These are phyloP conservation scores for Falco concolor DNA, from an alignment of 2,797 vertebrate genomes.

Conservation along the genomic window DNA sequence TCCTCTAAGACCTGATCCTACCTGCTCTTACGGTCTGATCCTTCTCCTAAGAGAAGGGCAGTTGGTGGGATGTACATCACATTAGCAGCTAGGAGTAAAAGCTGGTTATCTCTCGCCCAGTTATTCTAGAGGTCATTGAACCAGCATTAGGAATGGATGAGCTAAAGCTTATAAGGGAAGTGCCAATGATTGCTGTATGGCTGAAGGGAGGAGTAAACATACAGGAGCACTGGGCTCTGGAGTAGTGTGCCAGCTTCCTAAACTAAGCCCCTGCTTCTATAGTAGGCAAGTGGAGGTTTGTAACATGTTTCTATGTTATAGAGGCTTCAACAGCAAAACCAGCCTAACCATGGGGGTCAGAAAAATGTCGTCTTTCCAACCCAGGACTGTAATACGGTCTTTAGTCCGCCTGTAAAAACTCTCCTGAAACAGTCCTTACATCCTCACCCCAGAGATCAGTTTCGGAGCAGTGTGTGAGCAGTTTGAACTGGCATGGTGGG, in stretches of 20 bases:
- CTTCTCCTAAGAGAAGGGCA: constrained; percentile 20
- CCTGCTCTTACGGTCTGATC: constrained; percentile 7
- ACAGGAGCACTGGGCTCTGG: background rate
- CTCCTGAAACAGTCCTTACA: background rate
- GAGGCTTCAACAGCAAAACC: background rate
- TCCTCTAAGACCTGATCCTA: constrained; percentile 26
- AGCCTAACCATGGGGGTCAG: background rate
- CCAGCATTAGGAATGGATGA: constrained; percentile 11
- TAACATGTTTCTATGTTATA: background rate
- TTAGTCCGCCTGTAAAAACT: background rate
- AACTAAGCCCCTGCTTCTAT: background rate
- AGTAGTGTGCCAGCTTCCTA: background rate
- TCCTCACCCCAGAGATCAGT: background rate
- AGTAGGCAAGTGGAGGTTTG: background rate
- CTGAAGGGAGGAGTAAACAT: background rate
- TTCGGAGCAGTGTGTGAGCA: background rate
- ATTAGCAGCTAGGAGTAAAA: constrained; percentile 29
- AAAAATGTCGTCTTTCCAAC: background rate
- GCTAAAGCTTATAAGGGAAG: background rate
- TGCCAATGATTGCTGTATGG: background rate
- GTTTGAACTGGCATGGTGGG: background rate
- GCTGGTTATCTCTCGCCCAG: constrained; percentile 13
- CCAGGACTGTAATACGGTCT: background rate
- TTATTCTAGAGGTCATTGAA: constrained; percentile 12
- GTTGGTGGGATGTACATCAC: background rate